A percentile compares a stretch with the other conserved stretches of the same genome.
phyloP scores from a whole-genome alignment of 2,113 vertebrate genomes.

The Chionis minor region DNA sequence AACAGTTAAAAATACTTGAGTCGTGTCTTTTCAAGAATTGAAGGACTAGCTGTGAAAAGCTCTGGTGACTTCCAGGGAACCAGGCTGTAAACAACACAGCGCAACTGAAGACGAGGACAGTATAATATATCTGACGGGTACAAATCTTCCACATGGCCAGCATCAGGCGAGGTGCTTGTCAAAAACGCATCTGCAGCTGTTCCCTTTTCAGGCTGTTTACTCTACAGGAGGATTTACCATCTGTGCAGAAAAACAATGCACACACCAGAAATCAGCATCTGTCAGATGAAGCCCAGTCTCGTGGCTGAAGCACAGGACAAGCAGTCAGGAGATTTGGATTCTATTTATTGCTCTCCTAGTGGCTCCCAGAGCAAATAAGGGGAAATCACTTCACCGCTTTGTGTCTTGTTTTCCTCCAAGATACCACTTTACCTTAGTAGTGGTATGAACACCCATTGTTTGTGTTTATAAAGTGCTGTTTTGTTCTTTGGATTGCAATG shows the following conservation, averaged over 20 bases:
- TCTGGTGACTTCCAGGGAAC: constrained; percentile 22
- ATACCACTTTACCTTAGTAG: neutral
- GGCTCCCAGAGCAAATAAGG: neutral
- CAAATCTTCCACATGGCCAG: neutral
- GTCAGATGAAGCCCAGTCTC: constrained; percentile 28
- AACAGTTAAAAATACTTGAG: neutral
- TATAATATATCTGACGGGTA: neutral
- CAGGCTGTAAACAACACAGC: neutral
- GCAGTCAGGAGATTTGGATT: constrained; percentile 48
- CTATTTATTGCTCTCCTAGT: constrained; percentile 43
- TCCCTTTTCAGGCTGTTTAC: constrained; percentile 11
- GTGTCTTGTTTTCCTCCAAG: constrained; percentile 2
- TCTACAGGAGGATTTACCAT: constrained; percentile 24
- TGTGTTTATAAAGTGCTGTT: neutral
- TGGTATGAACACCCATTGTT: neutral
- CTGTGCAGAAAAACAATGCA: constrained; percentile 39
- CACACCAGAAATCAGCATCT: neutral
- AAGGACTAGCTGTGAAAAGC: neutral
- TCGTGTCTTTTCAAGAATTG: neutral
- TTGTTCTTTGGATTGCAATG: neutral
- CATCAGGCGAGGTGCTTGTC: neutral
- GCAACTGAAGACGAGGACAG: neutral
- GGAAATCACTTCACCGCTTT: neutral
- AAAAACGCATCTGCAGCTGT: constrained; percentile 20
- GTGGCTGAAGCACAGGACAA: constrained; percentile 50